Evolutionary conservation across 1,140 invertebrate genomes (phyloP).

Genomic region (Drosophila tristis): DNA sequence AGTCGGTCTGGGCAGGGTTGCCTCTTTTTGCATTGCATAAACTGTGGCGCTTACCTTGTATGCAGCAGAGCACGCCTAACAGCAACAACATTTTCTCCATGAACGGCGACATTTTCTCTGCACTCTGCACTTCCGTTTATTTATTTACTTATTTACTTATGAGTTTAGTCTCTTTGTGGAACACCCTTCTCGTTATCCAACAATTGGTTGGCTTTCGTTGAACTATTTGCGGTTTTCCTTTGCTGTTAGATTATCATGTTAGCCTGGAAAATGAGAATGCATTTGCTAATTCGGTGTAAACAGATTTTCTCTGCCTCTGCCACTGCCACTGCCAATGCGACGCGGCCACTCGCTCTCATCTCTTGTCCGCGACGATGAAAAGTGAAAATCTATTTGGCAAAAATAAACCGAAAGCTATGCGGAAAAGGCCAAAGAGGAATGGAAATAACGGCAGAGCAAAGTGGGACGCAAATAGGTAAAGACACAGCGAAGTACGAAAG

Average conservation of each 20-base stretch:
- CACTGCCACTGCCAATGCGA: too few relatives aligned
- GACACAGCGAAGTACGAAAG: slow-evolving; percentile 29
- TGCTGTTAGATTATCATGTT: slow-evolving; percentile 43
- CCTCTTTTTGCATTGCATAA: slow-evolving; percentile 42
- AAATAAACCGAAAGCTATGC: slow-evolving; percentile 53
- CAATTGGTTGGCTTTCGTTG: slow-evolving; percentile 41
- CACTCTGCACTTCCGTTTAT: slow-evolving; percentile 14
- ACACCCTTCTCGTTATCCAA: slow-evolving; percentile 18
- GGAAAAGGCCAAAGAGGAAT: slow-evolving; percentile 12
- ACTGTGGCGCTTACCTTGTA: slow-evolving; percentile 70
- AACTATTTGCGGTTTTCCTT: slow-evolving; percentile 11
- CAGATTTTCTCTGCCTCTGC: too few relatives aligned
- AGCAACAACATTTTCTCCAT: slow-evolving; percentile 74
- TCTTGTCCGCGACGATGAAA: slow-evolving; percentile 10
- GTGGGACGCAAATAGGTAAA: slow-evolving; percentile 51
- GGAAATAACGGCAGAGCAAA: slow-evolving; percentile 25
- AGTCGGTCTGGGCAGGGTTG: slow-evolving; percentile 1
- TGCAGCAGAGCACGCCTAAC: slow-evolving; percentile 74
- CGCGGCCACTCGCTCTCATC: too few relatives aligned
- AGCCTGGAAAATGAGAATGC: slow-evolving; percentile 16
- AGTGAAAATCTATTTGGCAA: slow-evolving; percentile 56
- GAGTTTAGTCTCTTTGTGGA: slow-evolving; percentile 5
- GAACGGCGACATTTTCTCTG: slow-evolving; percentile 71
- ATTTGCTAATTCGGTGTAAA: too few relatives aligned
- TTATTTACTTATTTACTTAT: slow-evolving; percentile 37